Conservation (phyloP, 2,888 invertebrate genomes). For the Osedax fenrisi region DNA sequence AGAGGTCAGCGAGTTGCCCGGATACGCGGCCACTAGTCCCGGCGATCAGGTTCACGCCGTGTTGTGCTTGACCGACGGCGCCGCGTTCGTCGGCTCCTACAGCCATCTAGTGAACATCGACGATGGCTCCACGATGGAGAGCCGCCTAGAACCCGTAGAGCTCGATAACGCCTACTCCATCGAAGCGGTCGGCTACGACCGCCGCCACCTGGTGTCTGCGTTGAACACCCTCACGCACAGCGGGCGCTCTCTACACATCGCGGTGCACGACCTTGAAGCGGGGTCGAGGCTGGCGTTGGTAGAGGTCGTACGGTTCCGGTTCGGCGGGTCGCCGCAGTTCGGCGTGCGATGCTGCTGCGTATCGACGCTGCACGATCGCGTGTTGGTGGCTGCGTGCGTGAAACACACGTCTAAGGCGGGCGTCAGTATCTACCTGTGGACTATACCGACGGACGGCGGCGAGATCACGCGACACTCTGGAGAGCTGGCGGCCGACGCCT, state of each 20-base stretch:
- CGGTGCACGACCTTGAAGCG: slow-evolving; percentile 32
- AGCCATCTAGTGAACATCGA: neutral
- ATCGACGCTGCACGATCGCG: slow-evolving; percentile 30
- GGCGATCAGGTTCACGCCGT: neutral
- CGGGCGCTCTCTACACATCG: slow-evolving; percentile 34
- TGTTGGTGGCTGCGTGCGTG: slow-evolving; percentile 30
- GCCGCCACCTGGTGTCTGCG: slow-evolving; percentile 29
- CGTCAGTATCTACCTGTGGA: slow-evolving; percentile 33
- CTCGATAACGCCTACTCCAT: slow-evolving; percentile 34
- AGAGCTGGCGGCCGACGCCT: slow-evolving; percentile 30
- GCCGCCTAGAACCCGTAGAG: slow-evolving; percentile 4
- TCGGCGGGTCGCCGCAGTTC: slow-evolving; percentile 36
- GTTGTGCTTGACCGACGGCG: neutral
- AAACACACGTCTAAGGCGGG: slow-evolving; percentile 34
- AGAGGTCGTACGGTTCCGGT: slow-evolving; percentile 36
- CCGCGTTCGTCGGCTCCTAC: neutral
- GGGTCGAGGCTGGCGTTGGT: slow-evolving; percentile 33
- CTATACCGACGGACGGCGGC: slow-evolving; percentile 26
- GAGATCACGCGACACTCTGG: slow-evolving; percentile 30
- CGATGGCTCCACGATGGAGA: neutral
- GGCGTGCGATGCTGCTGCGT: slow-evolving; percentile 32
- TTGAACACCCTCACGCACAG: slow-evolving; percentile 35
- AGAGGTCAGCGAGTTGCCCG: neutral
- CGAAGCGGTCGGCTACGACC: slow-evolving; percentile 32
- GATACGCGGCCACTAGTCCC: neutral